A percentile compares a stretch with the other conserved stretches of the same genome.
These are phyloP conservation scores for Leptodactylus fuscus DNA, from an alignment of 2,113 vertebrate genomes.

Conservation along the genomic window DNA sequence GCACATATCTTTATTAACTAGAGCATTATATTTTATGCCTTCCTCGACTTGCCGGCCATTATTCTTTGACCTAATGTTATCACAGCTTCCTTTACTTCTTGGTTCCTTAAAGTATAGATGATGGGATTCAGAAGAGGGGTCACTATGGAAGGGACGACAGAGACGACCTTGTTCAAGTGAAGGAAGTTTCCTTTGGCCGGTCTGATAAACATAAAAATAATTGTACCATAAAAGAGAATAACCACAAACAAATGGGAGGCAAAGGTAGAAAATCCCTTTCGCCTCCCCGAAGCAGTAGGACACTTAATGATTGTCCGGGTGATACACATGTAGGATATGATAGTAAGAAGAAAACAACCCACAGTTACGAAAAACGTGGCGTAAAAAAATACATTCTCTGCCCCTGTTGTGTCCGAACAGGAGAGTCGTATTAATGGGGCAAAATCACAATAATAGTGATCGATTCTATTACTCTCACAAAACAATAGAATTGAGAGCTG, in stretches of 20 bases:
- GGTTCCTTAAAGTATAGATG: constrained; percentile 46
- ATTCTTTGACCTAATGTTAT: too few species aligned
- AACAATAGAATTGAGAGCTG: constrained; percentile 40
- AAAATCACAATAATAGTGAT: constrained; percentile 56
- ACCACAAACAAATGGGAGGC: constrained; percentile 45
- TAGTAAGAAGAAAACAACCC: constrained; percentile 24
- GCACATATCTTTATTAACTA: too few species aligned
- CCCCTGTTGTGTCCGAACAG: neutral
- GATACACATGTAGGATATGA: constrained; percentile 30
- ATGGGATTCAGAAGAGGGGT: constrained; percentile 53
- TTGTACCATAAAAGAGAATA: constrained; percentile 26
- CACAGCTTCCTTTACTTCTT: neutral
- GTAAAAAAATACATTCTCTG: neutral
- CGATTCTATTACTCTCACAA: constrained; percentile 27
- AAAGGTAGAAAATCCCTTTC: constrained; percentile 37
- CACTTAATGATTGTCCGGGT: neutral
- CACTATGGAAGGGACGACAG: constrained; percentile 38
- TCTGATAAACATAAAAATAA: constrained; percentile 43
- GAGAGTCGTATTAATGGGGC: constrained; percentile 18
- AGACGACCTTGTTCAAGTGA: constrained; percentile 42
- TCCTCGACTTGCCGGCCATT: too few species aligned
- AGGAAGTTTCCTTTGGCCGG: neutral
- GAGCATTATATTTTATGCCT: too few species aligned
- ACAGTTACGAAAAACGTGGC: constrained; percentile 24
- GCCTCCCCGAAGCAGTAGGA: neutral